phyloP scores from a whole-genome alignment of 1,140 invertebrate genomes.

The Bactericera cockerelli region DNA sequence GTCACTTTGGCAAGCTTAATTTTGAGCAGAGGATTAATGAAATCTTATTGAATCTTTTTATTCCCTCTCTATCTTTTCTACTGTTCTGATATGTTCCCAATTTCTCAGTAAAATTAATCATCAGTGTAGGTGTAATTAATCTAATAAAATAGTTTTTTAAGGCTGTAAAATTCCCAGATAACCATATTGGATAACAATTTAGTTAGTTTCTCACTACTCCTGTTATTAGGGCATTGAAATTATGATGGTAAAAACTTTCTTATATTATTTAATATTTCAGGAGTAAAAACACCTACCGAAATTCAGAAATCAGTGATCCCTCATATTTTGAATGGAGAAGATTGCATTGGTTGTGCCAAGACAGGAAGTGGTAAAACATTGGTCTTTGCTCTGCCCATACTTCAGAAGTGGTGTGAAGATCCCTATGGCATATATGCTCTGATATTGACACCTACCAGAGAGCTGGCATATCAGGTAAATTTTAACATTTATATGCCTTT shows the following conservation, averaged over 20 bases:
- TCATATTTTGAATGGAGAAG: slow-evolving; percentile 59
- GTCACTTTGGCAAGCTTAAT: no score
- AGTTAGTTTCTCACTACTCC: not conserved
- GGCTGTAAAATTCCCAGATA: not conserved
- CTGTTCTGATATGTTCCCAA: no score
- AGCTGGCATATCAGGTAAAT: slow-evolving; percentile 66
- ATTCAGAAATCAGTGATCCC: slow-evolving; percentile 72
- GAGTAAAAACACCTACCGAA: slow-evolving; percentile 63
- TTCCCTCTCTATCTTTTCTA: no score
- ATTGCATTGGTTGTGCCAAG: slow-evolving; percentile 90
- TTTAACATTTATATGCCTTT: slow-evolving; percentile 7
- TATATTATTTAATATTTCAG: slow-evolving; percentile 32
- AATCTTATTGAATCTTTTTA: no score
- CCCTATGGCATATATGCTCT: slow-evolving; percentile 90
- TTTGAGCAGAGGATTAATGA: no score
- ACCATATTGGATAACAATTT: no score
- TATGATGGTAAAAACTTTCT: slow-evolving; percentile 26
- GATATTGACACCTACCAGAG: slow-evolving; percentile 89
- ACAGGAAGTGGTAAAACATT: slow-evolving; percentile 97
- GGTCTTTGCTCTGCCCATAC: slow-evolving; percentile 87
- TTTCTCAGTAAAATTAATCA: no score
- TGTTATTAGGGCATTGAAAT: slow-evolving; percentile 22
- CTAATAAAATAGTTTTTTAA: no score
- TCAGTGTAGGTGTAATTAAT: no score
- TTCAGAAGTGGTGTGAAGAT: slow-evolving; percentile 79